Percentiles rank a stretch among this genome's conserved stretches.
phyloP scores from a whole-genome alignment of 2,113 vertebrate genomes.

The Pseudorasbora parva region DNA sequence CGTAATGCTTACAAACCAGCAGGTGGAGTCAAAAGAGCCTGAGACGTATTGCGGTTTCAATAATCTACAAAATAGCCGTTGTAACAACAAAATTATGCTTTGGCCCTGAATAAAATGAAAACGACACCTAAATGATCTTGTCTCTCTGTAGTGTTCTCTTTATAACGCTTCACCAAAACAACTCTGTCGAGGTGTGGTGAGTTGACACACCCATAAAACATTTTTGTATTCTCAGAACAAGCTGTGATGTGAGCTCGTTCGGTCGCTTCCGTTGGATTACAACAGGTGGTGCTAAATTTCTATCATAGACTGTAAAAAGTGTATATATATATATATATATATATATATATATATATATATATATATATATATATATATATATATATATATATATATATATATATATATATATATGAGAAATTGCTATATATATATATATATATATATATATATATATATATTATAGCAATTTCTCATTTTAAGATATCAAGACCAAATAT shows the following conservation, averaged over 20 bases:
- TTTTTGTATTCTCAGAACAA: constrained; percentile 7
- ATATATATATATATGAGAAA: no score
- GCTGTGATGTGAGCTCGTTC: background rate
- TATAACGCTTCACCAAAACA: background rate
- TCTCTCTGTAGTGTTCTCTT: background rate
- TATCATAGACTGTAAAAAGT: no score
- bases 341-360: no score
- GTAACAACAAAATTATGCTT: no score
- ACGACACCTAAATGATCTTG: no score
- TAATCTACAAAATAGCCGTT: background rate
- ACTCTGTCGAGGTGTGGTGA: background rate
- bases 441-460: no score
- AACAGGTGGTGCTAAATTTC: background rate
- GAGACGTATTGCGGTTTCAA: background rate
- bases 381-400: no score
- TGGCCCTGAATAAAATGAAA: background rate
- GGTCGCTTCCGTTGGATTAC: background rate
- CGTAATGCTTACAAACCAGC: constrained; percentile 1
- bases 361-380: no score
- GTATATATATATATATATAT: no score
- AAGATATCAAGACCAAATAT: background rate
- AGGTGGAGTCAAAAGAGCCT: constrained; percentile 18
- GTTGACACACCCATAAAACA: background rate
- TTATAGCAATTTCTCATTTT: background rate
- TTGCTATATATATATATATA: no score